Base-by-base conservation (phyloP, 2,113 vertebrate genomes). In the Xyrauchen texanus region DNA sequence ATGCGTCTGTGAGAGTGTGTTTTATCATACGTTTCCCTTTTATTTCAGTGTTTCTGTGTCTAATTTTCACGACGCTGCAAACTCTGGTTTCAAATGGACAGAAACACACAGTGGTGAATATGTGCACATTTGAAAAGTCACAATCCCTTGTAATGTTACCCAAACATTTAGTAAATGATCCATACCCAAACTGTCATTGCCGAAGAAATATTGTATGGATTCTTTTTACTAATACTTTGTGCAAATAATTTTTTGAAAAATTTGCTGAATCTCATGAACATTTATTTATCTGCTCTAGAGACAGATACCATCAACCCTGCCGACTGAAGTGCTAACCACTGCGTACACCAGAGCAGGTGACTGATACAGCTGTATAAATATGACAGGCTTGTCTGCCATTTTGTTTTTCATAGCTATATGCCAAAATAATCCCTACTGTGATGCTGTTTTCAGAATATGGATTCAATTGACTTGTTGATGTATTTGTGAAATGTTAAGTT, bases 281-380 rank as follows among this genome's bases (percentile, higher is more conserved):
- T 8, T 10, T 60, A 12, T 74, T 74, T 11, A 45, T 68, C 10
- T 73, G 10, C 11, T 77, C 6, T 61, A 84, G 79, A 71, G 71
- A 8, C 42, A 55, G 46, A 63, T 46, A 42, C 53, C 69, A 61
- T 46, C 57, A 42, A 60, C 58, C 15, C 10, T 44, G 9, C 53
- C 12, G 8, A 67, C 65, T 55, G 66, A 67, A 57, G 8, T 69
- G 8, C 79, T 15, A 21, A 77, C 70, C 79, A 78, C 79, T 16
- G 65, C 79, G 7, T 57, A 46, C 73, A 81, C 60, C 79, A 75
- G 44, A 78, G 53, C 53, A 83, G 77, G 81, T 85, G 10, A 82
- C 68, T 57, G 15, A 46, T 69, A 75, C 83, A 80, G 83, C 77
- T 82, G 80, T 72, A 74, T 58, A 82, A 82, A 82, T 58, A 81